Percentiles rank a stretch among this genome's conserved stretches.
These are phyloP conservation scores for Epizoanthus stellaris DNA, from an alignment of 92 coral and sea anemone species.

Conservation along the genomic window DNA sequence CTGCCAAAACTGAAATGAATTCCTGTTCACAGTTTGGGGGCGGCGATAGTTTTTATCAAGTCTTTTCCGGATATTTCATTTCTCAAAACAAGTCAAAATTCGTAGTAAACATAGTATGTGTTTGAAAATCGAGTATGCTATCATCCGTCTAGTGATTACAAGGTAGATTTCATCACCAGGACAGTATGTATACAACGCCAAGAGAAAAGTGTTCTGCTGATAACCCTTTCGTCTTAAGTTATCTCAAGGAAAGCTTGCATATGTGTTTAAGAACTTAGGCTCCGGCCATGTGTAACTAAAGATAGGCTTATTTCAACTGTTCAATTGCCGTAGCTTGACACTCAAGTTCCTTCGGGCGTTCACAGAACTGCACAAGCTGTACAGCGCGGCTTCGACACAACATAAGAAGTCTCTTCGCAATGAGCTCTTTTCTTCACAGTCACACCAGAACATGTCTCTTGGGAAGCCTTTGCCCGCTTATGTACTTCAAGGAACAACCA, in stretches of 20 bases:
- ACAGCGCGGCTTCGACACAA: not conserved
- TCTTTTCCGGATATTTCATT: slow-evolving; percentile 60
- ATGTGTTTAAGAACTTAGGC: slow-evolving; percentile 82
- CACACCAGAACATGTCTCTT: slow-evolving; percentile 69
- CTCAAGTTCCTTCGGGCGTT: slow-evolving; percentile 15
- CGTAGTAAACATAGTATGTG: slow-evolving; percentile 80
- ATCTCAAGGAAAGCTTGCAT: slow-evolving; percentile 83
- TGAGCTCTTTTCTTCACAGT: slow-evolving; percentile 49
- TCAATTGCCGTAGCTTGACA: slow-evolving; percentile 45
- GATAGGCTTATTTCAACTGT: slow-evolving; percentile 67
- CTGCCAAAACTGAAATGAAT: slow-evolving; percentile 57
- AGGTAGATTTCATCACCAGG: slow-evolving; percentile 86
- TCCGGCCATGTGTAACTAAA: slow-evolving; percentile 69
- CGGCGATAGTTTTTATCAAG: slow-evolving; percentile 54
- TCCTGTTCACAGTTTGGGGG: slow-evolving; percentile 65
- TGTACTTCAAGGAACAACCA: slow-evolving; percentile 35
- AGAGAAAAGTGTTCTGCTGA: slow-evolving; percentile 79
- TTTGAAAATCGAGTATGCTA: slow-evolving; percentile 78
- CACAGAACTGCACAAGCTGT: slow-evolving; percentile 16
- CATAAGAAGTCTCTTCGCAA: slow-evolving; percentile 22
- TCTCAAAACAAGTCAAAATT: slow-evolving; percentile 70
- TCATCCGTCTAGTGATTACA: slow-evolving; percentile 87
- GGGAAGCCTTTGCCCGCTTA: slow-evolving; percentile 80
- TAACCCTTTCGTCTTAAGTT: slow-evolving; percentile 88
- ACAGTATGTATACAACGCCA: slow-evolving; percentile 82